phyloP scores from a whole-genome alignment of 2,113 vertebrate species.

The Protomyctophum bolini region DNA sequence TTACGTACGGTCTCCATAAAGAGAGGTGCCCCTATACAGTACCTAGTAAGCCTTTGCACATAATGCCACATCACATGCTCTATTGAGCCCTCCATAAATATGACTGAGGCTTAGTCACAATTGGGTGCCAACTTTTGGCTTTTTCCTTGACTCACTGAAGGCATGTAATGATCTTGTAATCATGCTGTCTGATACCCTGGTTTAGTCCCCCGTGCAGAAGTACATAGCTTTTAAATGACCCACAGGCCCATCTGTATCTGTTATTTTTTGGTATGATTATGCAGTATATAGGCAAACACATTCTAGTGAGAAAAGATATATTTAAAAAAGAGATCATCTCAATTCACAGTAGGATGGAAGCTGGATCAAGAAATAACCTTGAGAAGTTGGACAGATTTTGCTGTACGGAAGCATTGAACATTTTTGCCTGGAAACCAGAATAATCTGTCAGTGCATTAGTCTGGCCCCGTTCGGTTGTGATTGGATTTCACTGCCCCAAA shows the following conservation, averaged over 20 bases:
- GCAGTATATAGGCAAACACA: too few relatives aligned
- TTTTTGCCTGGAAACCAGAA: too few relatives aligned
- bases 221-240: conserved; percentile 50
- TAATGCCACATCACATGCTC: not conserved
- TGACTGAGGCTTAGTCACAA: conserved; percentile 1
- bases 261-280: too few relatives aligned
- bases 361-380: too few relatives aligned
- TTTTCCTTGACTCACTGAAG: conserved; percentile 20
- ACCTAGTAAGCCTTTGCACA: not conserved
- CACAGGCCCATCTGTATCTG: conserved; percentile 19
- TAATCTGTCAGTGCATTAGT: too few relatives aligned
- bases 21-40: not conserved
- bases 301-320: too few relatives aligned
- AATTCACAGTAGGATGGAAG: too few relatives aligned
- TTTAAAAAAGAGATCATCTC: too few relatives aligned
- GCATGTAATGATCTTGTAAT: conserved; percentile 37
- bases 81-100: not conserved
- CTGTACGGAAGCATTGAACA: too few relatives aligned
- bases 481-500: too few relatives aligned
- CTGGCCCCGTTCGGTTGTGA: too few relatives aligned
- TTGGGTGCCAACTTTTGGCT: conserved; percentile 13
- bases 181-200: conserved; percentile 27
- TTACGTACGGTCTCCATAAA: not conserved
- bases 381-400: too few relatives aligned
- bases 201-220: conserved; percentile 28